Evolutionary conservation across 2,888 invertebrate species (phyloP), one percentile per base, ranked within the genome.

Genomic region (Physocephala rufipes): DNA sequence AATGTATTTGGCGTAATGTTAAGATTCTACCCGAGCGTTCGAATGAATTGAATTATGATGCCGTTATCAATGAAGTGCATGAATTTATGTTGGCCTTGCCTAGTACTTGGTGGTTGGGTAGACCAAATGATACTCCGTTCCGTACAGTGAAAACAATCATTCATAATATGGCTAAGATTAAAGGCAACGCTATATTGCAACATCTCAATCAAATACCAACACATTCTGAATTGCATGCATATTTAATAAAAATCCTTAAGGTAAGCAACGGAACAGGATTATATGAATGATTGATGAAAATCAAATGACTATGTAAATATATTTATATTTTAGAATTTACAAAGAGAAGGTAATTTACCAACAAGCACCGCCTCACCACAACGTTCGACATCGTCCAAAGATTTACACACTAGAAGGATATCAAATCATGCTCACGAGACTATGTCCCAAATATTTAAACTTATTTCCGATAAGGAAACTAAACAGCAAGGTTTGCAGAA

Each of bases 1-100:
- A 97, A 87, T 98, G 97, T 84, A 90, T 97, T 82, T 98, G 98
- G 98, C 94, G 96, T 83, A 93, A 95, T 72, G 91, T 96, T 19
- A 95, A 96, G 86, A 91, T 93, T 86, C 90, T 98, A 81, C 91
- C 94, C 0, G 90, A 91, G 65, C 95, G 95, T 47, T 88, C 89
- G 12, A 90, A 91, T 81, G 90, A 91, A 2, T 88, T 94, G 36
- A 92, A 94, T 84, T 94, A 93, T 77, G 93, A 93, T 82, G 89
- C 89, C 1, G 91, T 95, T 70, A 87, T 98, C 21, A 87, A 91
- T 71, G 96, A 96, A 85, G 91, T 95, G 73, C 95, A 97, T 82
- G 87, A 92, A 75, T 98, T 98, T 87, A 91, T 97, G 81, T 92
- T 93, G 83, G 92, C 94, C 26, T 95, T 93, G 82, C 97, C 97